Percentiles rank a stretch among this genome's conserved stretches.
phyloP scores from a whole-genome alignment of 2,797 vertebrate genomes.

The Onychomys leucogaster region DNA sequence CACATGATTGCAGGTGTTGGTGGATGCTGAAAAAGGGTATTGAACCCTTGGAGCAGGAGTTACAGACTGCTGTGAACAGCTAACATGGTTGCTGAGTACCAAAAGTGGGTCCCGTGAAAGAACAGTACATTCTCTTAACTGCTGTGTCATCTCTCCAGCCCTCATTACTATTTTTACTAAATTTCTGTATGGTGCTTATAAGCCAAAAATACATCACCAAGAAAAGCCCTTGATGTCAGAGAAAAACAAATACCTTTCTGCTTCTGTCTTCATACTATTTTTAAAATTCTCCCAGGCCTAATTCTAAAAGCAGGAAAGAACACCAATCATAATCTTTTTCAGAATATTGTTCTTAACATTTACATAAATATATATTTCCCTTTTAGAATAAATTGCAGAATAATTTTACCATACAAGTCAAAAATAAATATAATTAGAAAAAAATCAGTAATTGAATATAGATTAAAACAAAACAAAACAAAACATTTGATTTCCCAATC shows the following conservation, averaged over 20 bases:
- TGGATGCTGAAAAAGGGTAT: not conserved
- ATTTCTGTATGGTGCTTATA: not conserved
- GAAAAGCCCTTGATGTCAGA: not conserved
- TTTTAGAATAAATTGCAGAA: not conserved
- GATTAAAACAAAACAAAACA: not conserved
- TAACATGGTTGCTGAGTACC: not conserved
- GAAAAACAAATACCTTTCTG: not conserved
- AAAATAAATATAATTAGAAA: not conserved
- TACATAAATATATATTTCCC: constrained; percentile 6
- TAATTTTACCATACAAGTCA: not conserved
- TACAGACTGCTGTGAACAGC: not conserved
- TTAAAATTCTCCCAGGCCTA: not conserved
- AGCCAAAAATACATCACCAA: not conserved
- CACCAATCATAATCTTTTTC: not conserved
- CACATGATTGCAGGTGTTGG: not conserved
- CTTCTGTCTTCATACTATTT: not conserved
- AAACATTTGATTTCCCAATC: constrained; percentile 10
- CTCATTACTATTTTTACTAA: not conserved
- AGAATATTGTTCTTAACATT: not conserved
- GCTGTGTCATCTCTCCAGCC: not conserved
- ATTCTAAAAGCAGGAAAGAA: not conserved
- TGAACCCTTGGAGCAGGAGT: no score
- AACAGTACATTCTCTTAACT: not conserved
- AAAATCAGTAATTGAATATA: not conserved
- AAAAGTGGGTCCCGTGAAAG: not conserved